Conservation (phyloP, 2,113 vertebrate species). For the Chaetodon trifascialis region DNA sequence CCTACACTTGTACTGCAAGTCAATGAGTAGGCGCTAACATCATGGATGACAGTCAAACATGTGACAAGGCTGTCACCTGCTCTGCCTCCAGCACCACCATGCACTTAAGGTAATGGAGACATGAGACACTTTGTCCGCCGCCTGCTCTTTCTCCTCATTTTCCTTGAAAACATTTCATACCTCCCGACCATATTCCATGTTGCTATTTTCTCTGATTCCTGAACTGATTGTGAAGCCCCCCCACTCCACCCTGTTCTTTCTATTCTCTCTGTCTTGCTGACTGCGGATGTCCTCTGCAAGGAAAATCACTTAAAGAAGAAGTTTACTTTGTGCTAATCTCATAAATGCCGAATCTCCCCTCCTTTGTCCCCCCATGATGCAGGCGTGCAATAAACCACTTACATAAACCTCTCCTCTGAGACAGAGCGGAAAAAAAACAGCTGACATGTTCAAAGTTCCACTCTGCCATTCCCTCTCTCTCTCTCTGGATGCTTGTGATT, state of each 20-base stretch:
- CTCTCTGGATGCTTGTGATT: conserved; percentile 78
- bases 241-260: conserved; percentile 11
- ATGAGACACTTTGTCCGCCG: conserved; percentile 32
- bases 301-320: conserved; percentile 76
- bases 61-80: conserved; percentile 59
- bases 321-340: conserved; percentile 84
- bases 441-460: conserved; percentile 83
- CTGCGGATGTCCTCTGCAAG: conserved; percentile 65
- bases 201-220: conserved; percentile 37
- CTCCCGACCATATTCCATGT: conserved; percentile 14
- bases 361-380: conserved; percentile 65
- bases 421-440: conserved; percentile 70
- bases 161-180: conserved; percentile 45
- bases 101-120: conserved; percentile 72
- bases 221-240: conserved; percentile 50
- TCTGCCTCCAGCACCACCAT: conserved; percentile 33
- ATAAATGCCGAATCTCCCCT: conserved; percentile 75
- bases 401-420: conserved; percentile 83
- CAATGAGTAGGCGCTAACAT: conserved; percentile 53
- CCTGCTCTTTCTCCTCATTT: conserved; percentile 47
- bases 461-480: conserved; percentile 44
- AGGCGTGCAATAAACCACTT: conserved; percentile 84
- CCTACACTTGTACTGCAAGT: conserved; percentile 43
- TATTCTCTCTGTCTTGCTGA: conserved; percentile 48
- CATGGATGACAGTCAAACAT: conserved; percentile 44